phyloP scores from a whole-genome alignment of 2,888 invertebrate genomes.

The Eupeodes luniger region DNA sequence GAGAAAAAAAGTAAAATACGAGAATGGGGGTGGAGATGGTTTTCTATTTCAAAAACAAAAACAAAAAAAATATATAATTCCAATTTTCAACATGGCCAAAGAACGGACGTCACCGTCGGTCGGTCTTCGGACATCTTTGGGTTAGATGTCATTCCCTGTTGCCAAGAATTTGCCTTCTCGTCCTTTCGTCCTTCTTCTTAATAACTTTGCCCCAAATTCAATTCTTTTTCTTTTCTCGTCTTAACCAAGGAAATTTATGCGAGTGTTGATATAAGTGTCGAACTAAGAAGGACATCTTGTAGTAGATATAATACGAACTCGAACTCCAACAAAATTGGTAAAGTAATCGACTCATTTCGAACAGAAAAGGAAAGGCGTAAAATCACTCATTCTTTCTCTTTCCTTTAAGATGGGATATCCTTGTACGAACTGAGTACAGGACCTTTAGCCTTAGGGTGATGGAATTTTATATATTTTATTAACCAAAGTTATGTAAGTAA shows the following conservation, averaged over 20 bases:
- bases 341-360: slow-evolving; percentile 55
- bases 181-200: background rate
- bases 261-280: slow-evolving; percentile 55
- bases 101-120: background rate
- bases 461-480: slow-evolving; percentile 74
- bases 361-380: slow-evolving; percentile 37
- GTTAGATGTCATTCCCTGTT: slow-evolving; percentile 26
- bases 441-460: slow-evolving; percentile 29
- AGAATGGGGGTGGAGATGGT: background rate
- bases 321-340: slow-evolving; percentile 47
- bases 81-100: slow-evolving; percentile 17
- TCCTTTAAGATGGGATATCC: no score
- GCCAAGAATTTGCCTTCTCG: background rate
- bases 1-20: background rate
- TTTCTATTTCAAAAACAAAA: background rate
- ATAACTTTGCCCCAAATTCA: slow-evolving; percentile 25
- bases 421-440: background rate
- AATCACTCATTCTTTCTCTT: slow-evolving; percentile 29
- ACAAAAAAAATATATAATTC: slow-evolving; percentile 18
- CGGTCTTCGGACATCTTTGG: background rate
- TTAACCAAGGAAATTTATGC: slow-evolving; percentile 58
- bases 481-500: slow-evolving; percentile 34
- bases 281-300: slow-evolving; percentile 59
- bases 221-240: slow-evolving; percentile 29
- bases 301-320: slow-evolving; percentile 3